Percentiles rank a stretch among this genome's conserved stretches.
phyloP scores from a whole-genome alignment of 2,797 vertebrate species.

The Pseudochirops corinnae region DNA sequence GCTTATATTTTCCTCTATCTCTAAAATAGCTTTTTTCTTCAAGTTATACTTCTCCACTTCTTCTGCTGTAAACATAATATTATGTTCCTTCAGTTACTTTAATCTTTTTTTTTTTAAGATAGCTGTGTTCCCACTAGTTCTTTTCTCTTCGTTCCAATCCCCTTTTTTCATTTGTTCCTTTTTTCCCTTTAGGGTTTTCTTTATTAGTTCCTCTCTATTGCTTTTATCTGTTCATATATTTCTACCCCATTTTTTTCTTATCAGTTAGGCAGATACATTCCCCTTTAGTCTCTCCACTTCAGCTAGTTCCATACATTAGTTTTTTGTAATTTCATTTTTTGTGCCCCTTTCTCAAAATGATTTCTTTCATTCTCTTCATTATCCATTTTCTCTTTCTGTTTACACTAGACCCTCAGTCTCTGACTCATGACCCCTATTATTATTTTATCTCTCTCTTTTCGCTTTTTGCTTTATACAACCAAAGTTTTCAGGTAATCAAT shows the following conservation, averaged over 20 bases:
- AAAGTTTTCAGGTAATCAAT: background rate
- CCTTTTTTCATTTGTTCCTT: background rate
- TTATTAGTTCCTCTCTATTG: background rate
- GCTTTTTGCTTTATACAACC: background rate
- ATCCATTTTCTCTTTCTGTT: background rate
- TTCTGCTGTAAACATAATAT: background rate
- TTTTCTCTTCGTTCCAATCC: background rate
- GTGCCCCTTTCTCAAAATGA: background rate
- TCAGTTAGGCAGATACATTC: background rate
- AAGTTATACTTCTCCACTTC: background rate
- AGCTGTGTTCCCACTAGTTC: background rate
- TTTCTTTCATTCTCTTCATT: background rate
- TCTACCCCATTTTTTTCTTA: background rate
- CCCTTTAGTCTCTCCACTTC: background rate
- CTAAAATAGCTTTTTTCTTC: background rate
- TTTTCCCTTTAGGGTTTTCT: background rate
- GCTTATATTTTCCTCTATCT: background rate
- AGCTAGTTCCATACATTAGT: background rate
- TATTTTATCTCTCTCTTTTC: background rate
- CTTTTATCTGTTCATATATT: background rate
- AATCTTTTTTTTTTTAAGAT: background rate
- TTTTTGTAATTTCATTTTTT: background rate
- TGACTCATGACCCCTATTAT: background rate
- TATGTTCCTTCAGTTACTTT: background rate
- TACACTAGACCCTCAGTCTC: background rate